Base-by-base conservation (phyloP, 2,113 vertebrate genomes). In the Gallinago undulata region DNA sequence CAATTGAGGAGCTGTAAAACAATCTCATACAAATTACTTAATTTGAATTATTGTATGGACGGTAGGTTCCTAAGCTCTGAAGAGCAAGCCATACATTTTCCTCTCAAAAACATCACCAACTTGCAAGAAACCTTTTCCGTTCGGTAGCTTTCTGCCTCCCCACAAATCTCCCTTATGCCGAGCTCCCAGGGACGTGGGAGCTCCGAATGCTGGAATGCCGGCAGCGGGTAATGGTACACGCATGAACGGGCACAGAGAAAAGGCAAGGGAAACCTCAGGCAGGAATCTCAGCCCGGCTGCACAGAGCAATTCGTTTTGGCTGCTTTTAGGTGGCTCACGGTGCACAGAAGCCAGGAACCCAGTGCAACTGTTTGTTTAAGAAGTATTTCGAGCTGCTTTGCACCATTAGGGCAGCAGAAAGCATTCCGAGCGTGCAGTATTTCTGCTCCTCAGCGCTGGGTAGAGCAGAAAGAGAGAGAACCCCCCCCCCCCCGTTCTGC, bases 1-100 rank as follows among this genome's bases (percentile, higher is more conserved):
- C 91, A 94, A 94, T 89, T 97, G 91, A 95, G 81, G 70, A 91
- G 81, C 87, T 87, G 74, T 96, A 94, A 96, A 95, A 91, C 89
- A 95, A 96, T 94, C 93, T 92, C 77, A 39, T 63, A 35, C 35
- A 87, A 77, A 95, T 93, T 94, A 89, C 86, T 92, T 89, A n/a
- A 84, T 87, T 89, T 96, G 89, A 94, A 57, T 91, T 84, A 94
- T 55, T 64, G 41, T 57, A 37, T 59, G 81, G 87, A 50, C 3
- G 2, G 43, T 47, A 85, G 80, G 91, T 79, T 95, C 91, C 77
- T 73, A 59, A 89, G 3, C 31, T 89, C 43, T 73, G 74, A 84
- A 55, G 68, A 90, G 55, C 87, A 59, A 91, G 63, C 15, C 18
- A 10, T 39, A 28, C 17, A 18, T 90, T 91, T 93, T 85, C 67